These are phyloP conservation scores for Drosophila pseudotakahashii DNA, from an alignment of 2,888 invertebrate species.

Conservation along the genomic window DNA sequence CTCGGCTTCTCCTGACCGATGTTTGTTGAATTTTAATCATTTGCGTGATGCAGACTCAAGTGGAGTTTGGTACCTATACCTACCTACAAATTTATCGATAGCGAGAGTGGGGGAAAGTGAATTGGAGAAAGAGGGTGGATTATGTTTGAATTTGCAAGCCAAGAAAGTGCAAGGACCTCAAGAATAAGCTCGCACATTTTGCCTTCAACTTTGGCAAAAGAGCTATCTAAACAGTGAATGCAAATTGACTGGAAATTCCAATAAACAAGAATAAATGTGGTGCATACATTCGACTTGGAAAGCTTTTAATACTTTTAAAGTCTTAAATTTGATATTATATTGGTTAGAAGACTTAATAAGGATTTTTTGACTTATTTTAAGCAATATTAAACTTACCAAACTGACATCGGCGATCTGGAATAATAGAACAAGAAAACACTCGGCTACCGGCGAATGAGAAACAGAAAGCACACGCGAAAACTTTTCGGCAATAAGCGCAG, in stretches of 20 bases:
- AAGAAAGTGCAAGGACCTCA: slow-evolving; percentile 27
- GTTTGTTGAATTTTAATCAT: slow-evolving; percentile 73
- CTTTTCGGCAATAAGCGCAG: too few species aligned
- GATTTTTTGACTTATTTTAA: too few species aligned
- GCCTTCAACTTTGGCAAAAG: background rate
- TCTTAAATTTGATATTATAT: too few species aligned
- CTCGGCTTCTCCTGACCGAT: slow-evolving; percentile 37
- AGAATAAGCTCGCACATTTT: background rate
- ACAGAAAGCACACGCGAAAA: too few species aligned
- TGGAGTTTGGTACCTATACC: background rate
- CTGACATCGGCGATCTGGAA: too few species aligned
- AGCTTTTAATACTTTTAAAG: background rate
- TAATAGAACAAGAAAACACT: too few species aligned
- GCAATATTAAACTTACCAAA: too few species aligned
- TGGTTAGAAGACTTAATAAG: too few species aligned
- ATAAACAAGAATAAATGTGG: background rate
- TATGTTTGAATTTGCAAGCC: slow-evolving; percentile 14
- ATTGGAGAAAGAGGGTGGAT: background rate
- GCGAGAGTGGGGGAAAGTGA: slow-evolving; percentile 23
- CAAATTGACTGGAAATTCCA: background rate
- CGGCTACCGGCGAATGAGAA: too few species aligned
- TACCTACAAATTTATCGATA: slow-evolving; percentile 34
- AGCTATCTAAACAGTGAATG: slow-evolving; percentile 13
- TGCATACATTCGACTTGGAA: background rate
- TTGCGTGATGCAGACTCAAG: slow-evolving; percentile 30